phyloP scores from a whole-genome alignment of 2,797 vertebrate species.

The Cichlasoma orientale region DNA sequence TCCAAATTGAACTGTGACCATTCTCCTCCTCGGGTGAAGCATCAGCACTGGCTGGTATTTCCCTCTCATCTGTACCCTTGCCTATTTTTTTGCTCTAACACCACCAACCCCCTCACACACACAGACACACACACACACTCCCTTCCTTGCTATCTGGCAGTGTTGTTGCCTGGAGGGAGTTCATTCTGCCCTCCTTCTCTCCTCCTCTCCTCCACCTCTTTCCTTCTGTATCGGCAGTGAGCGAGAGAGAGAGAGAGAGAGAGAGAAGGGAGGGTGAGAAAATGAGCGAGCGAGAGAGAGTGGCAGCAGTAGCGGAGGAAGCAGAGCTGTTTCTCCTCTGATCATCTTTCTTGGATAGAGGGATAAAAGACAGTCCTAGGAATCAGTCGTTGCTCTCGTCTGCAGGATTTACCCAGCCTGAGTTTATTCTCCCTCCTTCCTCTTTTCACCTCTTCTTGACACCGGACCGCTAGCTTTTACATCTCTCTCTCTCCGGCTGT shows the following conservation, averaged over 20 bases:
- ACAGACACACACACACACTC: conserved; percentile 23
- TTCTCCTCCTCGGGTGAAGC: conserved; percentile 82
- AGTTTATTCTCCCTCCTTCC: conserved; percentile 54
- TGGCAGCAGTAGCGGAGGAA: conserved; percentile 66
- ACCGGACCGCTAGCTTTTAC: conserved; percentile 61
- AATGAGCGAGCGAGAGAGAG: conserved; percentile 53
- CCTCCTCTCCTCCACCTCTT: conserved; percentile 75
- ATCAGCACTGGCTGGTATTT: conserved; percentile 75
- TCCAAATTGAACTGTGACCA: conserved; percentile 82
- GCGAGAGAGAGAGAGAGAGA: conserved; percentile 60
- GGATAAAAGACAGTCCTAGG: conserved; percentile 71
- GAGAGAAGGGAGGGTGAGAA: conserved; percentile 36
- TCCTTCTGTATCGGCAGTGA: conserved; percentile 75
- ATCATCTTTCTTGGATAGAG: conserved; percentile 80
- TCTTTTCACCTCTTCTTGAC: conserved; percentile 60
- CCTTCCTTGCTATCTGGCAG: conserved; percentile 69
- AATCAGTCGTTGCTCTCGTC: conserved; percentile 68
- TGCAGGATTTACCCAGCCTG: conserved; percentile 79
- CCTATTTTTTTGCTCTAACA: conserved; percentile 28
- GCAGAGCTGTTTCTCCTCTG: conserved; percentile 72
- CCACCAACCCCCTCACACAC: conserved; percentile 8
- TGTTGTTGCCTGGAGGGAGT: conserved; percentile 81
- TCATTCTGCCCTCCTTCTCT: conserved; percentile 73
- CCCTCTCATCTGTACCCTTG: conserved; percentile 55
- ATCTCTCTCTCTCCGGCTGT: conserved; percentile 52